Base-by-base conservation (phyloP, 1,140 invertebrate species). In the Anagrus nilaparvatae region DNA sequence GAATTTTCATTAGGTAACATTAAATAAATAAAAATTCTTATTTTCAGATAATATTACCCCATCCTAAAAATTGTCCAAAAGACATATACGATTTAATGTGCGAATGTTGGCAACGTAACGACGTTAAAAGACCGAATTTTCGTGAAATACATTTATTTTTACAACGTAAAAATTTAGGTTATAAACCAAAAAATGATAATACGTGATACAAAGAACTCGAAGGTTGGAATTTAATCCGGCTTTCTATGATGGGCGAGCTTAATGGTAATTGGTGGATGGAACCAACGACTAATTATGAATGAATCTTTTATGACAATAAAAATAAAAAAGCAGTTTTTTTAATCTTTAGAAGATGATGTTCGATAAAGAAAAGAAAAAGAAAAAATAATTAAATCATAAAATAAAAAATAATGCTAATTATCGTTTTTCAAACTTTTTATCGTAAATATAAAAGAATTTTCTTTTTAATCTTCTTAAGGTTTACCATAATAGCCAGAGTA, bases 1-100 rank as follows among this genome's bases (percentile, higher is more conserved):
- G 24, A 27, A 12, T 27, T 7, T 27, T 12, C 12, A 27, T 27
- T 7, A 27, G 12, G 6, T 7, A 27, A 27, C 12, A 7, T 7
- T 7, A 27, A 27, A 27, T 7, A 27, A 27, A 27, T 7, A 27
- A 48, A 37, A 16, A 27, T 12, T 18, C 36, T 3, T 51, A 31
- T 49, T 67, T 67, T 21, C 70, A 82, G 77, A 71, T 77, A 45
- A 72, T 76, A 35, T 72, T 88, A 12, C 78, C 81, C 3, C 73
- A 82, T 42, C 88, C 87, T 18, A 76, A 82, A 51, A 84, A 85
- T 49, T 93, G 89, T 64, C 85, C 87, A 9, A 78, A 86, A 46
- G 88, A 92, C 62, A 85, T 94, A 44, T 94, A 89, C 67, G 89
- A 93, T 62, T 66, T 97, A 46, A 94, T 95, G 87, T 75, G 82